A percentile compares a stretch with the other conserved stretches of the same genome.
phyloP scores from a whole-genome alignment of 92 coral and sea anemone genomes.

The Porites evermanni region DNA sequence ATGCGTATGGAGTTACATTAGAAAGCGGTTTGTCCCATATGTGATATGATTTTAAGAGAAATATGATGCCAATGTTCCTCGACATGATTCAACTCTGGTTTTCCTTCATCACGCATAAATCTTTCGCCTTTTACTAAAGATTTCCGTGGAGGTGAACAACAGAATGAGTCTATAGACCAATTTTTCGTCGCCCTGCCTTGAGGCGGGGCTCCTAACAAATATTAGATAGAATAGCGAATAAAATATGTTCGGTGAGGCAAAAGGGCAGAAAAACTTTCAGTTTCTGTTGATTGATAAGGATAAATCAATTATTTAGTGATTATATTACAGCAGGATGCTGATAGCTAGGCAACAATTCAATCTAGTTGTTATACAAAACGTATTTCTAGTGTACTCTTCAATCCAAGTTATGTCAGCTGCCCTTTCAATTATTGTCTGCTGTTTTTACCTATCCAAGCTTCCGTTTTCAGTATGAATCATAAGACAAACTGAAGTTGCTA shows the following conservation, averaged over 20 bases:
- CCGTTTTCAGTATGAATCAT: too few species aligned
- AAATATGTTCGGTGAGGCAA: too few species aligned
- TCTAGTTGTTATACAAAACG: background rate
- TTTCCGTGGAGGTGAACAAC: constrained; percentile 93
- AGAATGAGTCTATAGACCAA: constrained; percentile 93
- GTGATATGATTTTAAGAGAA: background rate
- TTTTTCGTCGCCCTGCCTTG: constrained; percentile 93
- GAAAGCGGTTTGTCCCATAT: background rate
- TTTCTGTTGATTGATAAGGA: background rate
- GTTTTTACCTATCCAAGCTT: background rate
- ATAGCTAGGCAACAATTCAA: background rate
- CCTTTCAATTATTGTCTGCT: too few species aligned
- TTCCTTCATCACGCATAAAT: constrained; percentile 64
- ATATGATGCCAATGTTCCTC: too few species aligned
- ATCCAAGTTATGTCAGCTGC: background rate
- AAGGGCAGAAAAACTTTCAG: too few species aligned
- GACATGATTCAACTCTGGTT: constrained; percentile 47
- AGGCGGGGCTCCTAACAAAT: constrained; percentile 71
- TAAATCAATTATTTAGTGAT: too few species aligned
- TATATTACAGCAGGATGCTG: background rate
- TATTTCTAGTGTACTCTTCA: background rate
- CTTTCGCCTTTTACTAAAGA: constrained; percentile 91
- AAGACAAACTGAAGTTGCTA: background rate
- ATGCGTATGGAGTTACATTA: background rate
- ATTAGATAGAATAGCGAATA: too few species aligned